Base-by-base conservation (phyloP, 2,113 vertebrate species). In the Pyrgilauda ruficollis region DNA sequence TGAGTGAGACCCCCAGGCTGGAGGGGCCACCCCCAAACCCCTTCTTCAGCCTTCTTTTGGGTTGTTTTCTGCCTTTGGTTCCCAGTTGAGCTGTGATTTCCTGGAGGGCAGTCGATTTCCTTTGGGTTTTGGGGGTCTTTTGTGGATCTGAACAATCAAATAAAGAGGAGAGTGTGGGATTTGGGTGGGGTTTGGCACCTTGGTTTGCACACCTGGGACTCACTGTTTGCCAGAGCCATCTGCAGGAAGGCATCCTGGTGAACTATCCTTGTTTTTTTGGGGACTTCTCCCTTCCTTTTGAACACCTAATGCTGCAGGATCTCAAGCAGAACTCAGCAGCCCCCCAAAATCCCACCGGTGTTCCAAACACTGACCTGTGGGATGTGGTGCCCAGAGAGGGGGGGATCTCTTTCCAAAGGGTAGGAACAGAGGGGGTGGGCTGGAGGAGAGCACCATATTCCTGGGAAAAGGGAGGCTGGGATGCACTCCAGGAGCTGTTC, bases 41-140 rank as follows among this genome's bases (percentile, higher is more conserved):
- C 6, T 9, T 4, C 59, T 7, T 0, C 1, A 31, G 0, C 31
- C 52, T 41, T 1, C 0, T 1, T 4, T 17, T 0, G 62, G 33
- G 33, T 5, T 3, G 0, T 24, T 43, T 18, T 5, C 1, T 21
- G 49, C 33, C 1, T 11, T 5, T 17, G 22, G 1, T 22, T 26
- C 56, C 67, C 14, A 1, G 11, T 0, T 15, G 53, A 41, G 6
- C 7, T 18, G 70, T 1, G 69, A 0, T 70, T 85, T 75, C 5
- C 33, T 8, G 14, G 37, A 12, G 26, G 33, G 31, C 9, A 0
- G 11, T 4, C 9, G n/a, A 3, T 47, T 66, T 39, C 15, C 31
- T 44, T 33, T 23, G 11, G 62, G 0, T 9, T 2, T 15, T 6
- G 26, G 21, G 41, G 9, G 3, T 8, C 3, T 58, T 41, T 3